Conservation (phyloP, 2,888 invertebrate species). For the Nineta flava region DNA sequence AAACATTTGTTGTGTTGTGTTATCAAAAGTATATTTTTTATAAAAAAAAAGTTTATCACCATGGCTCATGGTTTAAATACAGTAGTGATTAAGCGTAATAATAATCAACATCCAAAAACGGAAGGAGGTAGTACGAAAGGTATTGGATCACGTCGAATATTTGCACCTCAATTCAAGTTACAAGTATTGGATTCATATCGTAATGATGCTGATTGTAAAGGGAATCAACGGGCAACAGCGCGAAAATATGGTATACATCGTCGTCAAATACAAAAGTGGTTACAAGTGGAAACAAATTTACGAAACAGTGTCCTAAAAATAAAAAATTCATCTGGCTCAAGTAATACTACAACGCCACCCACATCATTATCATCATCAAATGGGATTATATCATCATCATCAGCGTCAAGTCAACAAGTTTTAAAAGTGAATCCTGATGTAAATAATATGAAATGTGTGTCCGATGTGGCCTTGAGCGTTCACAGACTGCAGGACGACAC, state of each 20-base stretch:
- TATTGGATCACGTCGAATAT: conserved; percentile 74
- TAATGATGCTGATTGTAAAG: conserved; percentile 72
- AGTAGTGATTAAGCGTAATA: conserved; percentile 26
- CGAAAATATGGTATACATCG: conserved; percentile 81
- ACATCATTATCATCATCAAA: too few species aligned
- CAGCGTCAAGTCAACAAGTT: conserved; percentile 8
- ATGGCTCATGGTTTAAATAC: conserved; percentile 45
- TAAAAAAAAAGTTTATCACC: conserved; percentile 16
- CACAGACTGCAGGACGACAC: conserved; percentile 29
- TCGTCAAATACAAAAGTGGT: conserved; percentile 83
- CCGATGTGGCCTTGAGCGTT: conserved; percentile 22
- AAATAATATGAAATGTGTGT: conserved; percentile 18
- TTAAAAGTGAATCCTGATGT: conserved; percentile 7
- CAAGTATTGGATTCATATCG: conserved; percentile 80
- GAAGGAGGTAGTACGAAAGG: conserved; percentile 23
- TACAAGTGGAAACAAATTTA: conserved; percentile 68
- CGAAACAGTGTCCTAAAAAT: conserved; percentile 51
- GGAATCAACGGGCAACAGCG: conserved; percentile 78
- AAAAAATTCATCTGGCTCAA: conserved; percentile 12
- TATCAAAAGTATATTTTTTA: background rate
- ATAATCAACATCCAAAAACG: conserved; percentile 14
- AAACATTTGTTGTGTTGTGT: background rate
- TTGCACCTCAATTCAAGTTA: conserved; percentile 76
- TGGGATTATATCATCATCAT: conserved; percentile 8
- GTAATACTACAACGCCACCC: conserved; percentile 9